Evolutionary conservation across 2,113 vertebrate genomes (phyloP).

Genomic region (Atractosteus spatula): DNA sequence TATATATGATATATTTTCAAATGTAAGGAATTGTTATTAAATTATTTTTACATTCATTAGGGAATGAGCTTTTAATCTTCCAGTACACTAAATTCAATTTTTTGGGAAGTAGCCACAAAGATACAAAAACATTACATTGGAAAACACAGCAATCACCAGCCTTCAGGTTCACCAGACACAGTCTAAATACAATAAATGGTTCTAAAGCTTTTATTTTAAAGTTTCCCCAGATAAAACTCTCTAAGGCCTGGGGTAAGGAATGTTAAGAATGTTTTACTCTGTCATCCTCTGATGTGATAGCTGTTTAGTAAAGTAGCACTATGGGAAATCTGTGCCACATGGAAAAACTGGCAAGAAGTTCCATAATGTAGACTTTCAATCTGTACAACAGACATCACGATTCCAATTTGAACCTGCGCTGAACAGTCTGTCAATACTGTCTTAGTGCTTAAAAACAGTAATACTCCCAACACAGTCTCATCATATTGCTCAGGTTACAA

Average conservation of each 20-base stretch:
- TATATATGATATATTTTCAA: no score
- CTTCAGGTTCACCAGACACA: no score
- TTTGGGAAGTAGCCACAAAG: no score
- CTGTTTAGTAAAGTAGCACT: neutral
- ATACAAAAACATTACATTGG: no score
- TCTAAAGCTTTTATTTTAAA: no score
- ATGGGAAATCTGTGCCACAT: constrained; percentile 9
- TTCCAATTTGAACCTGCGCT: constrained; percentile 7
- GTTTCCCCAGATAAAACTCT: no score
- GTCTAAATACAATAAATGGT: no score
- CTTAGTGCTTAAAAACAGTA: neutral
- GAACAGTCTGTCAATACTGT: neutral
- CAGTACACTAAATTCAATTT: no score
- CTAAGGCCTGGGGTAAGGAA: constrained; percentile 2
- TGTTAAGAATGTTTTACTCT: constrained; percentile 19
- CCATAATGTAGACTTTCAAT: neutral
- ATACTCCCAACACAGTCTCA: neutral
- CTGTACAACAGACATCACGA: neutral
- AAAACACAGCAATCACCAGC: no score
- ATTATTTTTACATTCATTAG: no score
- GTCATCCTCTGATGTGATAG: constrained; percentile 10
- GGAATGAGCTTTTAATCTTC: no score
- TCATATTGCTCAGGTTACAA: neutral
- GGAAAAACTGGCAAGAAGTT: neutral
- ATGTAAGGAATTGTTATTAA: no score